These are phyloP conservation scores for Zosterops hypoxanthus DNA, from an alignment of 2,113 vertebrate species.

Conservation along the genomic window DNA sequence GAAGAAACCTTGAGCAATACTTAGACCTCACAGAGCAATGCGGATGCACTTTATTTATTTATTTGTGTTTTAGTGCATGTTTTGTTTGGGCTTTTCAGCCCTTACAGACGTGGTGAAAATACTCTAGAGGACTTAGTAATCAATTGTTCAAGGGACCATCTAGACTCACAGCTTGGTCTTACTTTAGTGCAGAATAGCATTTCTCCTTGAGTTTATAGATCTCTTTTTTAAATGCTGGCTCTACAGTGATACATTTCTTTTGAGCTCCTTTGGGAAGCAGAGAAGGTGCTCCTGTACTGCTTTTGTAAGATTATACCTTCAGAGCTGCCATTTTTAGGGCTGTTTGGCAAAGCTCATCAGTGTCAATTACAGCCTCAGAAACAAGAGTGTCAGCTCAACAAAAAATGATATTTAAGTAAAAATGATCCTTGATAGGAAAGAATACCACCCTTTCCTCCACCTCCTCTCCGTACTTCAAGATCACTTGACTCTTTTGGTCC, in stretches of 20 bases:
- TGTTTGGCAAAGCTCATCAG: background rate
- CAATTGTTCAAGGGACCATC: background rate
- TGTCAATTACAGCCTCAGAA: background rate
- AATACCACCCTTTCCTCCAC: background rate
- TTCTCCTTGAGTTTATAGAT: background rate
- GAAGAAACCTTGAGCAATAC: constrained; percentile 33
- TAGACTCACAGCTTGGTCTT: background rate
- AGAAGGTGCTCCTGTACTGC: background rate
- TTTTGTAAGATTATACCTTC: background rate
- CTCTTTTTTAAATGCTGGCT: background rate
- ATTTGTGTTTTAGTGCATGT: background rate
- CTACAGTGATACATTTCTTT: background rate
- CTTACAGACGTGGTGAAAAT: background rate
- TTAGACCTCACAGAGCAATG: background rate
- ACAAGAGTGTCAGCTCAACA: background rate
- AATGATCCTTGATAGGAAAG: background rate
- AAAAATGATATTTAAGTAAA: background rate
- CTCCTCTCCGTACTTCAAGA: background rate
- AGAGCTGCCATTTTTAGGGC: background rate
- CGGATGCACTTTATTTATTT: background rate
- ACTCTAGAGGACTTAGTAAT: background rate
- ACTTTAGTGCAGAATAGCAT: background rate
- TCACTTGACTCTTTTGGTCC: background rate
- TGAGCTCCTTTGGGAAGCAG: background rate
- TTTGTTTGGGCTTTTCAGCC: background rate